Evolutionary conservation across 2,888 invertebrate species (phyloP), one percentile per base, ranked within the genome.

Genomic region (Sarcophaga caerulescens): DNA sequence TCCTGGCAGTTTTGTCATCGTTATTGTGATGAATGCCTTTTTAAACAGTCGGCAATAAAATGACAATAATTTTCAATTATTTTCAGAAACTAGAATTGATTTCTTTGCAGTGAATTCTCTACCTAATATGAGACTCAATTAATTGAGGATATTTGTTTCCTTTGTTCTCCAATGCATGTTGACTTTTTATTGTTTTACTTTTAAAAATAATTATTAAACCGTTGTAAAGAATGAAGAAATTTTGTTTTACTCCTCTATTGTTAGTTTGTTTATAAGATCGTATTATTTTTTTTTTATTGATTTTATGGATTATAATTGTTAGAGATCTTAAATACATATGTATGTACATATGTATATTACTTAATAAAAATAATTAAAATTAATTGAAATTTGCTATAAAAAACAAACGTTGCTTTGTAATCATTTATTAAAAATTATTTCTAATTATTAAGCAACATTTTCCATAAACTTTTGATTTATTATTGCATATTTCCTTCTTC

Each of bases 11-110:
- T 89, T 90, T 90, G 90, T 90, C 89, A 35, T 35, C 76, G n/a
- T 88, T 76, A 89, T 90, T 90, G 90, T 91, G 91, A 91, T 91
- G 89, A 90, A 91, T 91, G 91, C 45, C 83, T 87, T 90, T 91
- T 91, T 91, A 89, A 91, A 88, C 65, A 74, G 59, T 81, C 21
- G 62, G 66, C 77, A 77, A 78, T 75, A 81, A 86, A 52, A 76
- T 81, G 73, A 74, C 69, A 74, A 81, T 60, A 79, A 59, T 81
- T 87, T 79, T 68, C 63, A 76, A 69, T 70, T 63, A 68, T 73
- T 77, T 71, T 65, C 47, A 14, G 17, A 17, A 66, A 66, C 65
- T 60, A 57, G 35, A 52, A 52, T 1, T 52, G 11, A 45, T 60
- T 70, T 52, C 52, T 17, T 5, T 45, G 14, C 5, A 63, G 17